Base-by-base conservation (phyloP, 2,888 invertebrate species). In the Incurvaria masculella region DNA sequence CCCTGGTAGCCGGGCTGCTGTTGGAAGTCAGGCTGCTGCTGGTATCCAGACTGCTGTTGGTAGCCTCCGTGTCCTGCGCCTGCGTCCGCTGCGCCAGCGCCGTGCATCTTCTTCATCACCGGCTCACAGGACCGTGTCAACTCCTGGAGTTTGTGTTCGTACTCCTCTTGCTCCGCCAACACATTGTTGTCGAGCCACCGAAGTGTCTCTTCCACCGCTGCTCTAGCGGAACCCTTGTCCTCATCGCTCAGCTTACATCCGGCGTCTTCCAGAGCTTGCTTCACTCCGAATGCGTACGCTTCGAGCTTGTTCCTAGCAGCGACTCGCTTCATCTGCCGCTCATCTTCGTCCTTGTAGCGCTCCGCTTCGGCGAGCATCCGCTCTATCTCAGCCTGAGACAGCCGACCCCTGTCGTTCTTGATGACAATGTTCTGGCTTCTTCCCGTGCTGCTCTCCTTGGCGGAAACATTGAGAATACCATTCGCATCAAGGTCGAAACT, bases 121-220 rank as follows among this genome's bases (percentile, higher is more conserved):
- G 8, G 33, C 14, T 33, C 33, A n/a, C 33, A 33, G 3, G 33
- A 8, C 3, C 33, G 8, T n/a, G 6, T 33, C 33, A 33, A n/a
- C 14, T 33, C 87, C 59, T 88, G 86, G 54, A 88, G 68, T 60
- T 86, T 87, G 59, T 88, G 83, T 44, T 89, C 88, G 58, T 82
- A 88, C 60, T 90, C 89, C 42, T 88, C 89, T 59, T 88, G 88
- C 54, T 89, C 89, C n/a, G 89, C 90, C 48, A 88, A 66, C 4
- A 83, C 79, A 63, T 91, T 91, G 40, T 78, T 74, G 58, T 91
- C 91, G 47, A 91, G 66, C 91, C 91, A 91, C 21, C 80, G 67
- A 54, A 88, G 73, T 49, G 84, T 81, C 17, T 83, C 80, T 11
- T 81, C 69, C 57, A 86, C 86, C 57, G 83, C 83, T 27, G 84